phyloP scores from a whole-genome alignment of 2,113 vertebrate species.

The Rallus limicola region DNA sequence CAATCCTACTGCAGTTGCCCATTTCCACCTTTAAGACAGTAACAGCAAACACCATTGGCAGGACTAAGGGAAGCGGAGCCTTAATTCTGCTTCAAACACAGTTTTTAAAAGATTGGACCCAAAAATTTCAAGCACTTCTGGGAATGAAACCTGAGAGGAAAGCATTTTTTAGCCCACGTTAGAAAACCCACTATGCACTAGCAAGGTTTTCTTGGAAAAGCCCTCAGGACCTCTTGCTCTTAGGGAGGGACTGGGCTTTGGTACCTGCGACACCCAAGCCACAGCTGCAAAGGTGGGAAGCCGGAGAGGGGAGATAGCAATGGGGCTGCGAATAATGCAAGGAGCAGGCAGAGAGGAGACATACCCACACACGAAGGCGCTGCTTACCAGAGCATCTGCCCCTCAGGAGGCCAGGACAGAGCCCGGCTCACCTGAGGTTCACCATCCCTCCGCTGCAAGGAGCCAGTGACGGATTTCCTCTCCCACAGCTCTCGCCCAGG shows the following conservation, averaged over 20 bases:
- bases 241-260: not conserved
- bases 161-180: not conserved
- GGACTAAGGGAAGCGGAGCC: not conserved
- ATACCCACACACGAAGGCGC: accelerated
- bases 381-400: constrained; percentile 10
- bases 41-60: not conserved
- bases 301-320: not conserved
- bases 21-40: constrained; percentile 1
- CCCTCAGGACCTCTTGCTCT: not conserved
- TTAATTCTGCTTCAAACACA: not conserved
- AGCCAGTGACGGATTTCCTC: not conserved
- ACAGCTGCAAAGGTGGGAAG: not conserved
- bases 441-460: not conserved
- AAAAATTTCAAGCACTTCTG: not conserved
- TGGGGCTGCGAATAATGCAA: not conserved
- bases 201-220: not conserved
- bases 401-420: accelerated
- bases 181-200: not conserved
- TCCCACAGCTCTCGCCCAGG: not conserved
- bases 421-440: accelerated
- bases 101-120: not conserved
- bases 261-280: not conserved
- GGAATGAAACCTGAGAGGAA: not conserved
- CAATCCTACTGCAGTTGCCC: not conserved
- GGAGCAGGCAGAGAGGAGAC: not conserved